Evolutionary conservation across 2,888 invertebrate species (phyloP).

Genomic region (Lasioglossum pauxillum): DNA sequence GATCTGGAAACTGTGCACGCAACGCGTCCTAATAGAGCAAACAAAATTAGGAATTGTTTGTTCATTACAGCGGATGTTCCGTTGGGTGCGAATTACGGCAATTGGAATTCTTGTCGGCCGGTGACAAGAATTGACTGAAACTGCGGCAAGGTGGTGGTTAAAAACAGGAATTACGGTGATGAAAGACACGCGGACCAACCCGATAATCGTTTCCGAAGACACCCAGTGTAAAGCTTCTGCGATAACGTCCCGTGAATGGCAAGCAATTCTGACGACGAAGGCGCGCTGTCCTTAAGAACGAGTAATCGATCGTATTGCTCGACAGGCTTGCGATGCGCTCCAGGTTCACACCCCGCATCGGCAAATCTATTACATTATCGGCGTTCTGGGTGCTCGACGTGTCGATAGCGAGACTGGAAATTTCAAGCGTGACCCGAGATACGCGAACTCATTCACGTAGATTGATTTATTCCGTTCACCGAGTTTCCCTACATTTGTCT

Average conservation of each 20-base stretch:
- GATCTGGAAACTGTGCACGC: not conserved
- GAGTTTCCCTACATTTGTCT: not conserved
- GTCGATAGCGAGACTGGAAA: conserved; percentile 49
- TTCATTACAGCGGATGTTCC: not conserved
- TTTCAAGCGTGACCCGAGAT: conserved; percentile 44
- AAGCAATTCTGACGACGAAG: conserved; percentile 41
- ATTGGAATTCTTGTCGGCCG: conserved; percentile 3
- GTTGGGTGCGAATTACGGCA: not conserved
- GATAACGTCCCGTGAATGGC: conserved; percentile 43
- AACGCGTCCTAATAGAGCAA: not conserved
- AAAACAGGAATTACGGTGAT: conserved; percentile 19
- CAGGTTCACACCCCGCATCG: conserved; percentile 26
- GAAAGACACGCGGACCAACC: conserved; percentile 18
- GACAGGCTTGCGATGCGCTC: conserved; percentile 18
- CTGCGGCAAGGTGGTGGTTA: not conserved
- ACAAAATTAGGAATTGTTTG: conserved; percentile 16
- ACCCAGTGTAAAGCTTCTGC: not conserved
- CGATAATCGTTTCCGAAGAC: conserved; percentile 30
- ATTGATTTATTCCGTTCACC: conserved; percentile 30
- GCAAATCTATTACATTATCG: conserved; percentile 52
- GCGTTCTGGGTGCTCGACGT: conserved; percentile 33
- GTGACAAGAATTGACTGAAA: not conserved
- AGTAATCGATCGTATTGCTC: conserved; percentile 53
- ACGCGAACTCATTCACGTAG: conserved; percentile 21
- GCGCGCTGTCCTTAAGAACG: conserved; percentile 41